A percentile compares a stretch with the other conserved stretches of the same genome.
phyloP scores from a whole-genome alignment of 2,113 vertebrate genomes.

The Petromus typicus region DNA sequence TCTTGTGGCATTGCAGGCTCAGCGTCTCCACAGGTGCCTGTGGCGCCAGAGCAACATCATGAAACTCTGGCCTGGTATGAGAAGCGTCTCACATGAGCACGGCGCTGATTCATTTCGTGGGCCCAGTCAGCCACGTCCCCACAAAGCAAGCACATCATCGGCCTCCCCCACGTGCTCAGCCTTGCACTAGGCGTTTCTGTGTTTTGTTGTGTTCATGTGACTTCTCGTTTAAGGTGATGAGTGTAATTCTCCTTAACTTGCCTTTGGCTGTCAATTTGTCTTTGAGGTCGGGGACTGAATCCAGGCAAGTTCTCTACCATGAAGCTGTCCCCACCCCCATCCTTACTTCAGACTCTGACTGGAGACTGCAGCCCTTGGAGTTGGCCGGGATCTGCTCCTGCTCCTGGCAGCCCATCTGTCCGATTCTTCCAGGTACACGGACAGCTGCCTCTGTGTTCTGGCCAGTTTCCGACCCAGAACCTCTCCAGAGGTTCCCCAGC shows the following conservation, averaged over 20 bases:
- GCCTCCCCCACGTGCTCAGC: not conserved
- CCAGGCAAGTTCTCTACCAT: not conserved
- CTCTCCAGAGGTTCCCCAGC: not conserved
- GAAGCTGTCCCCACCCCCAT: not conserved
- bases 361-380: not conserved
- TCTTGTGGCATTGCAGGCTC: not conserved
- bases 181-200: not conserved
- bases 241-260: not conserved
- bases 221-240: not conserved
- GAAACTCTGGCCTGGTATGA: not conserved
- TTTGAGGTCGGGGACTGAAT: not conserved
- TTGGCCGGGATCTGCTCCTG: too few species aligned
- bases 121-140: not conserved
- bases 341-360: not conserved
- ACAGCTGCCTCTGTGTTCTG: not conserved
- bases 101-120: not conserved
- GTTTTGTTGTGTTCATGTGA: not conserved
- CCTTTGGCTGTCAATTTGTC: not conserved
- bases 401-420: not conserved
- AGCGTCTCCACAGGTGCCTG: not conserved
- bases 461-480: not conserved
- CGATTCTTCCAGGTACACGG: not conserved
- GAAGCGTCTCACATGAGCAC: not conserved
- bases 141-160: not conserved
- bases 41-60: not conserved